Evolutionary conservation across 2,797 vertebrate genomes (phyloP), one percentile per base, ranked within the genome.

Genomic region (Tapera naevia): DNA sequence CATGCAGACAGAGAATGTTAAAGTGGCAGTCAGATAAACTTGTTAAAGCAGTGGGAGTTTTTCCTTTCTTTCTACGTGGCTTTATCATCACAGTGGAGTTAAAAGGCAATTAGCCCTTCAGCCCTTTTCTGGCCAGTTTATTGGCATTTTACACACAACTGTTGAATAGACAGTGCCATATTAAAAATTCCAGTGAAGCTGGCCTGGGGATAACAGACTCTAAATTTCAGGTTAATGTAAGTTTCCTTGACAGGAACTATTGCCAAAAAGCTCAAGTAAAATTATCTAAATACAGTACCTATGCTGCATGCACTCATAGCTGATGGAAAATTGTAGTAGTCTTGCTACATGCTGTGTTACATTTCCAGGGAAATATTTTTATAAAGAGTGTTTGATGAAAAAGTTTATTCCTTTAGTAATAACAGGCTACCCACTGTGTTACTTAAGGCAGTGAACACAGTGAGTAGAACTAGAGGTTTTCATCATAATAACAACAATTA

Each of bases 1-100:
- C 95, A 96, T 96, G 96, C 97, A 98, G 97, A 98, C 97, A 97
- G 95, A 97, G 96, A 97, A 97, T 97, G 97, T 97, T 97, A 96
- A 97, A 97, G 97, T 97, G 97, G 97, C 96, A 97, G 97, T 97
- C 97, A 98, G 97, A 97, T 97, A 97, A 97, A 98, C 97, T 98
- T 98, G 97, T 98, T 98, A 98, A 98, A 98, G 93, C 97, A 95
- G 96, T 97, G 95, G 97, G 97, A 98, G 97, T 95, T 97, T 97
- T 98, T 96, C 97, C 97, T 97, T 97, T 97, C 96, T 95, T 96
- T 96, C 96, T 97, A 79, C 33, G 83, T 95, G 97, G 97, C 94
- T 98, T 98, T 98, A 98, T 97, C 98, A 97, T 98, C 97, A 91
- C 96, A 92, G 96, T 88, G 94, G 94, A 98, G 97, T 98, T 98